Percentiles rank a stretch among this genome's conserved stretches.
Conservation (phyloP, 2,797 vertebrate genomes). For the Hylomyscus alleni region DNA sequence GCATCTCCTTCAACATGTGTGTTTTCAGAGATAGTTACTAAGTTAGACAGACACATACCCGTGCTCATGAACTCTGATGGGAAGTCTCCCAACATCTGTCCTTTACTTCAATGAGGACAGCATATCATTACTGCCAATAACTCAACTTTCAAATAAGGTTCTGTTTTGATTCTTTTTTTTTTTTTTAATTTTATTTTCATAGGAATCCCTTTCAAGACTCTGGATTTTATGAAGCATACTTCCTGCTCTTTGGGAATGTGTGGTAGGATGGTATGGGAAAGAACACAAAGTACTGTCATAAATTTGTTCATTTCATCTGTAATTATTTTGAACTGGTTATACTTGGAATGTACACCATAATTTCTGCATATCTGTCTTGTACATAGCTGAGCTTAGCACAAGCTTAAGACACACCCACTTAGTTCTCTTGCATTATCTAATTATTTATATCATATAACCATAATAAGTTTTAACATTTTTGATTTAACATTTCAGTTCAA, state of each 20-base stretch:
- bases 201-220: neutral
- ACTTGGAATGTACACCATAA: neutral
- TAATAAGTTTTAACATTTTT: constrained; percentile 30
- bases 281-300: neutral
- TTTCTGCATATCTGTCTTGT: neutral
- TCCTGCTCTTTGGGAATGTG: neutral
- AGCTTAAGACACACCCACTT: neutral
- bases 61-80: neutral
- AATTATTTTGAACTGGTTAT: constrained; percentile 15
- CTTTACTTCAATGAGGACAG: neutral
- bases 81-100: neutral
- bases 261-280: neutral
- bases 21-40: neutral
- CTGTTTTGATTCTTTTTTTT: constrained; percentile 4
- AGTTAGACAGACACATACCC: neutral
- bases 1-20: neutral
- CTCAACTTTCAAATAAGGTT: constrained; percentile 1
- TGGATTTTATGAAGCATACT: neutral
- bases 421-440: constrained; percentile 15
- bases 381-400: neutral
- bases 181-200: neutral
- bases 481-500: constrained; percentile 54
- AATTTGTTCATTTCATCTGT: constrained; percentile 4
- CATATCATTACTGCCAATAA: neutral
- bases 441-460: constrained; percentile 25